phyloP scores from a whole-genome alignment of 2,888 invertebrate genomes.

The Polydesmus complanatus region DNA sequence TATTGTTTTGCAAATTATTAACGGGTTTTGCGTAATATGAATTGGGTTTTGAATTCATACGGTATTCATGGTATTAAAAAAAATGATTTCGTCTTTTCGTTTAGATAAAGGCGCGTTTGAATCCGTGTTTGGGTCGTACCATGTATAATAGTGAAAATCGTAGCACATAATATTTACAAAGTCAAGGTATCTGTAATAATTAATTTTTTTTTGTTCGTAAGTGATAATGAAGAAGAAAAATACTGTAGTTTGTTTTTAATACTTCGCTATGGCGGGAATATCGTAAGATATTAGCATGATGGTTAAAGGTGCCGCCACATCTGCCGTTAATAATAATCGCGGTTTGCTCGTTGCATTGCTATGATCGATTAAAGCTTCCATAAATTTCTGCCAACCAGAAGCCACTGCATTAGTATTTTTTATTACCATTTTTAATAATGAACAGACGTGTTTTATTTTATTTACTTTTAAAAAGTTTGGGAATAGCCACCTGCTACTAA shows the following conservation, averaged over 20 bases:
- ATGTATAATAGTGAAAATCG: constrained; percentile 68
- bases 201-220: constrained; percentile 9
- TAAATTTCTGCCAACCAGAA: neutral
- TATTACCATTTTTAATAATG: too few relatives aligned
- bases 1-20: too few relatives aligned
- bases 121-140: constrained; percentile 65
- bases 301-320: constrained; percentile 61
- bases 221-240: neutral
- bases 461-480: constrained; percentile 19
- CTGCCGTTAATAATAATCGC: constrained; percentile 47
- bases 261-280: constrained; percentile 59
- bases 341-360: neutral
- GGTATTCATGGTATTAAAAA: constrained; percentile 56
- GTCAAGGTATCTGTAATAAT: constrained; percentile 49
- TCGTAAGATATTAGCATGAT: constrained; percentile 65
- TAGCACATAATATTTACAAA: constrained; percentile 84
- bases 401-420: neutral
- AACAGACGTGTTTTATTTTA: neutral
- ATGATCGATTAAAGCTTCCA: neutral
- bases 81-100: constrained; percentile 44
- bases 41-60: constrained; percentile 17
- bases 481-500: constrained; percentile 35
- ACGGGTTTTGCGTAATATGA: too few relatives aligned
- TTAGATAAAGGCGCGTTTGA: constrained; percentile 67
- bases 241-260: constrained; percentile 20